These are phyloP conservation scores for Percopsis transmontana DNA, from an alignment of 2,113 vertebrate genomes.

Conservation along the genomic window DNA sequence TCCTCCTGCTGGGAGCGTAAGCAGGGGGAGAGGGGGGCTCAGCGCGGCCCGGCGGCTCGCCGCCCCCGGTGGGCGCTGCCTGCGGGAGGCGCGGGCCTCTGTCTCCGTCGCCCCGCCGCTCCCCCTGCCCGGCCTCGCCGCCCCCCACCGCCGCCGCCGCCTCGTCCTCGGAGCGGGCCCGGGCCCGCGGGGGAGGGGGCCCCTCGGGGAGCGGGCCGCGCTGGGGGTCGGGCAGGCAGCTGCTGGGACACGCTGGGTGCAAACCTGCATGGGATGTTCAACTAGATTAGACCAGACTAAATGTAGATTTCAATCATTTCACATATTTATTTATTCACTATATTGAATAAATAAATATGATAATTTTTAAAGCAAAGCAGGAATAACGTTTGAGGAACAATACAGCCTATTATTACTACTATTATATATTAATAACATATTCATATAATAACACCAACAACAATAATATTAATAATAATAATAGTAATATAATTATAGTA, in stretches of 20 bases:
- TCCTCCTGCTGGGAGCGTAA: slow-evolving; percentile 8
- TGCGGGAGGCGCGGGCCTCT: neutral
- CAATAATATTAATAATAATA: too few relatives aligned
- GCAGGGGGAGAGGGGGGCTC: neutral
- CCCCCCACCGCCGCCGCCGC: neutral
- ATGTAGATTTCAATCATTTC: neutral
- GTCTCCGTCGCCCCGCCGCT: slow-evolving; percentile 11
- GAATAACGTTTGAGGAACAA: too few relatives aligned
- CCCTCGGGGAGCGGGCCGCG: slow-evolving; percentile 20
- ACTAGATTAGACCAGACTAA: too few relatives aligned
- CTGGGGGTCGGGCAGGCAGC: slow-evolving; percentile 43
- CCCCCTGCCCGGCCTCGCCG: neutral
- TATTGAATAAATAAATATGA: too few relatives aligned
- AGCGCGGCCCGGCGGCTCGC: neutral
- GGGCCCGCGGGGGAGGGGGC: slow-evolving; percentile 14
- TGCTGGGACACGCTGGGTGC: slow-evolving; percentile 15
- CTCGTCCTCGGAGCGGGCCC: neutral
- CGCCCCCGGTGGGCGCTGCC: neutral
- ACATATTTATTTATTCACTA: neutral
- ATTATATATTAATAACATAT: too few relatives aligned
- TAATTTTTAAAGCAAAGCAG: too few relatives aligned
- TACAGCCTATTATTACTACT: too few relatives aligned
- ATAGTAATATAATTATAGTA: too few relatives aligned
- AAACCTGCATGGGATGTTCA: slow-evolving; percentile 32
- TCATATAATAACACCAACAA: too few relatives aligned